Evolutionary conservation across 2,888 invertebrate species (phyloP).

Genomic region (Eupithecia tripunctaria): DNA sequence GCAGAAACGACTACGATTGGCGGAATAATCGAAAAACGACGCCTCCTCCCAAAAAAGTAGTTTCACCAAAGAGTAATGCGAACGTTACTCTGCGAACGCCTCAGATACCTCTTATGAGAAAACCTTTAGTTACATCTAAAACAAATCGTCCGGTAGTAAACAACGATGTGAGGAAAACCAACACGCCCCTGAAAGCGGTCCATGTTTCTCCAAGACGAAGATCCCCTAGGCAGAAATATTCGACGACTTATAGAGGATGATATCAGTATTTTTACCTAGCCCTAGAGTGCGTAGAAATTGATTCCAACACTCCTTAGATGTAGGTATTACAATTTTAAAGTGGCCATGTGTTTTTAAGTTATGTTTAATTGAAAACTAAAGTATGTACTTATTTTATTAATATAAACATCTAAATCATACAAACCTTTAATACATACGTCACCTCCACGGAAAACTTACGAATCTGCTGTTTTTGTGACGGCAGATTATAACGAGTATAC

Average conservation of each 20-base stretch:
- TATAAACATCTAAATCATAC: conserved; percentile 20
- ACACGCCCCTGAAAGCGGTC: conserved; percentile 85
- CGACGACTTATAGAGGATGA: conserved; percentile 37
- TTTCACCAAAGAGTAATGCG: conserved; percentile 60
- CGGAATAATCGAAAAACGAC: conserved; percentile 64
- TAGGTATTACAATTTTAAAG: conserved; percentile 52
- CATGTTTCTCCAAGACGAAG: conserved; percentile 76
- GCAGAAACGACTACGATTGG: conserved; percentile 61
- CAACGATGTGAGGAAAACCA: conserved; percentile 73
- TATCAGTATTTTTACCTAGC: conserved; percentile 31
- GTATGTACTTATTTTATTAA: conserved; percentile 23
- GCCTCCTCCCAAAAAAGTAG: conserved; percentile 64
- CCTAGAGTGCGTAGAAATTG: conserved; percentile 43
- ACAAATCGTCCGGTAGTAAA: conserved; percentile 77
- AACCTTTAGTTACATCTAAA: conserved; percentile 84
- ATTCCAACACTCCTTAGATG: conserved; percentile 40
- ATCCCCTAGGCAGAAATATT: conserved; percentile 71
- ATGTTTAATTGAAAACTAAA: conserved; percentile 31
- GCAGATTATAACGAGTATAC: no score
- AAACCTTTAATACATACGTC: neutral
- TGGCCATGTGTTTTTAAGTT: conserved; percentile 68
- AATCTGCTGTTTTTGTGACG: no score
- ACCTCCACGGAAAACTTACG: no score
- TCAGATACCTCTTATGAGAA: conserved; percentile 85
- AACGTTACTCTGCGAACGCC: conserved; percentile 57